These are phyloP conservation scores for Cremastobaeus sp. DNA, from an alignment of 2,888 invertebrate genomes.

Conservation along the genomic window DNA sequence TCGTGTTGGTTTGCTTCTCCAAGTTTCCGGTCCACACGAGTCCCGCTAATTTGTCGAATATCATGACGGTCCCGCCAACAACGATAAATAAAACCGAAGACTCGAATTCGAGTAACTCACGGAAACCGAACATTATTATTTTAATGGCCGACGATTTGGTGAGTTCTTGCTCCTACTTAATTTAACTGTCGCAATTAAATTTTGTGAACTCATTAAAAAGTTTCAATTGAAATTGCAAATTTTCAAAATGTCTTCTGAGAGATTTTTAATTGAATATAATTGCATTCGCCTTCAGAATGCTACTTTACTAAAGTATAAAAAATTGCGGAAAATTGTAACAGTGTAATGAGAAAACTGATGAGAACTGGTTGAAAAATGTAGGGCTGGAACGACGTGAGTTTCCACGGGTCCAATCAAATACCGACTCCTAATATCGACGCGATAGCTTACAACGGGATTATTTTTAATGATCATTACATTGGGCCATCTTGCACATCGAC, in stretches of 20 bases:
- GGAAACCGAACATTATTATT: conserved; percentile 73
- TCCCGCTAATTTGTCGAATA: background rate
- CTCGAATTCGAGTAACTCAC: background rate
- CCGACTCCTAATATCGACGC: no score
- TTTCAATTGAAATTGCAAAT: no score
- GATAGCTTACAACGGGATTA: conserved; percentile 74
- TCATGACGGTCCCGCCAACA: background rate
- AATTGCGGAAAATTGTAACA: no score
- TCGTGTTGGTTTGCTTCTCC: background rate
- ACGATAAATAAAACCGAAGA: conserved; percentile 1
- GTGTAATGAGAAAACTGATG: no score
- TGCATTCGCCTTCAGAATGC: no score
- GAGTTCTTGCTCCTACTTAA: no score
- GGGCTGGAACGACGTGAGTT: conserved; percentile 96
- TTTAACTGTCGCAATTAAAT: no score
- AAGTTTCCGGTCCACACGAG: conserved; percentile 9
- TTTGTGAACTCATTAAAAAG: no score
- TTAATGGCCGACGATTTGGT: conserved; percentile 78
- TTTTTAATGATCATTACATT: conserved; percentile 91
- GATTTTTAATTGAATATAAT: no score
- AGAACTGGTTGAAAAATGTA: no score
- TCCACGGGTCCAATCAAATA: conserved; percentile 92
- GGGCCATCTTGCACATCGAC: conserved; percentile 92
- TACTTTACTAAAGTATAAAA: no score
- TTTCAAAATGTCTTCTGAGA: no score